Evolutionary conservation across 2,113 vertebrate species (phyloP).

Genomic region (Regulus satrapa): DNA sequence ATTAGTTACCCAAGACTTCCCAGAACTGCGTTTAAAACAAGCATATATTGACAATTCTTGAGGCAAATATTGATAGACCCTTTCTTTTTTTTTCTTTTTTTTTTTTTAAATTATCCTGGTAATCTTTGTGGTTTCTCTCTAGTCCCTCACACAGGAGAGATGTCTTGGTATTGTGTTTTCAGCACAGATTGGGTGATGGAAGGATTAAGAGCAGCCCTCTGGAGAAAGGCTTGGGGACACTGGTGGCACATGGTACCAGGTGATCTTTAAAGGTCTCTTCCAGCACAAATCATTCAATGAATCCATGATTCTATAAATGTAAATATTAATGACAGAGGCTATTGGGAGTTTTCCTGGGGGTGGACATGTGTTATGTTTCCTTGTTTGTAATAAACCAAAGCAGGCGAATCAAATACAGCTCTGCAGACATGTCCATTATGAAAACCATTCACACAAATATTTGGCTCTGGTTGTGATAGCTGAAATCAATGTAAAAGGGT

Average conservation of each 20-base stretch:
- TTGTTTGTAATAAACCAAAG: neutral
- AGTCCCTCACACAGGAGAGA: neutral
- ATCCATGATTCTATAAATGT: neutral
- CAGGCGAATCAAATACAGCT: neutral
- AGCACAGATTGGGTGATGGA: neutral
- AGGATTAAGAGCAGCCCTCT: neutral
- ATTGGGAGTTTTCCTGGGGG: neutral
- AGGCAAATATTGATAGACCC: fast-evolving
- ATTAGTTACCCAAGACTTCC: neutral
- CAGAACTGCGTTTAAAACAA: neutral
- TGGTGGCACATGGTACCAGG: fast-evolving
- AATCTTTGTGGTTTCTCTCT: neutral
- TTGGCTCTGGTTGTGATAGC: neutral
- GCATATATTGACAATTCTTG: neutral
- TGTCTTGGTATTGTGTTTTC: neutral
- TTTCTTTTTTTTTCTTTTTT: neutral
- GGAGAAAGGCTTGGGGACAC: neutral
- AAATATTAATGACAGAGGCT: neutral
- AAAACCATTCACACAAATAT: neutral
- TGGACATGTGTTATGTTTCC: neutral
- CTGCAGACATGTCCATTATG: neutral
- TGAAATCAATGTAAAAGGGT: neutral
- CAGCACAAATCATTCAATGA: neutral
- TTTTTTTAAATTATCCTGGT: neutral
- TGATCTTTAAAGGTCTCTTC: neutral